Conservation (phyloP, 2,888 invertebrate species). For the Drosophila stalkeri region DNA sequence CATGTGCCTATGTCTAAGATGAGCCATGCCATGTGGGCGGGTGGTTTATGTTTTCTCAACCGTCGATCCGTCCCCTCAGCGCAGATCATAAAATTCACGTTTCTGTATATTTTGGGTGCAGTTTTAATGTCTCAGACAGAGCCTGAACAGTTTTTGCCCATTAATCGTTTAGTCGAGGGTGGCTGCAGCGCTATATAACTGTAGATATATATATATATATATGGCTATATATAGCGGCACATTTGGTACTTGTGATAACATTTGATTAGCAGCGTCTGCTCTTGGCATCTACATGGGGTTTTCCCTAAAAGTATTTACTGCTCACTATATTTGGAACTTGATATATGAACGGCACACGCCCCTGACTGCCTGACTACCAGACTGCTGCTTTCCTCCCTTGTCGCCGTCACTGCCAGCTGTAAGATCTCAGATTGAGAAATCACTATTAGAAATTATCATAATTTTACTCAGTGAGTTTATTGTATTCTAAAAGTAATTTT, state of each 20-base stretch:
- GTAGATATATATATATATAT: slow-evolving; percentile 44
- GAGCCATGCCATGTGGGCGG: slow-evolving; percentile 11
- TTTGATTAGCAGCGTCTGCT: slow-evolving; percentile 54
- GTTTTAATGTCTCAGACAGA: slow-evolving; percentile 59
- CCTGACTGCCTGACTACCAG: neutral
- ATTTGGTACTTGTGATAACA: slow-evolving; percentile 63
- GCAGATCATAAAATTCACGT: slow-evolving; percentile 60
- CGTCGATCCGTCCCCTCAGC: neutral
- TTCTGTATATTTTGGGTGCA: slow-evolving; percentile 71
- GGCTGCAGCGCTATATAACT: slow-evolving; percentile 14
- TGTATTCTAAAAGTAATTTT: neutral
- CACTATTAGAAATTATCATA: slow-evolving; percentile 11
- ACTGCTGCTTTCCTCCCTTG: neutral
- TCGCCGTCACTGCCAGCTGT: slow-evolving; percentile 39
- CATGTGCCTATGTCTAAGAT: slow-evolving; percentile 50
- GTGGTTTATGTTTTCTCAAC: slow-evolving; percentile 7
- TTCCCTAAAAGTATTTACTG: slow-evolving; percentile 24
- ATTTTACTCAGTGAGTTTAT: neutral
- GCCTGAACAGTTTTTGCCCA: slow-evolving; percentile 31
- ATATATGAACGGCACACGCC: slow-evolving; percentile 68
- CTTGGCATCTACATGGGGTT: slow-evolving; percentile 1
- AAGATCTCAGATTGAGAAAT: slow-evolving; percentile 9
- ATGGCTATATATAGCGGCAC: slow-evolving; percentile 54
- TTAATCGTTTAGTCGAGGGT: slow-evolving; percentile 75
- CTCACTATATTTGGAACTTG: slow-evolving; percentile 58